phyloP scores from a whole-genome alignment of 2,888 invertebrate genomes.

The Sthenelais limicola region DNA sequence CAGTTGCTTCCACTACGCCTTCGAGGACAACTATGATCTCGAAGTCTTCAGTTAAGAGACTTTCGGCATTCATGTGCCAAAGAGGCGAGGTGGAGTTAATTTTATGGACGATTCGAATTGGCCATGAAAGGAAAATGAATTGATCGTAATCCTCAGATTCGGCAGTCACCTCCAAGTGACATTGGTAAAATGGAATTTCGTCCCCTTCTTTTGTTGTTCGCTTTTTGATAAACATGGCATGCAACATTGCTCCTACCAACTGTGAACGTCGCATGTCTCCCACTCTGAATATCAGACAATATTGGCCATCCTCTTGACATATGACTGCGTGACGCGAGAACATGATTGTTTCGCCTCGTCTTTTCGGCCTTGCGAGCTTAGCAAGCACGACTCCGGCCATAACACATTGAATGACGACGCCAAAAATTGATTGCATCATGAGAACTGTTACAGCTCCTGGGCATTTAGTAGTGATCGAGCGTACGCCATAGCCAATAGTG shows the following conservation, averaged over 20 bases:
- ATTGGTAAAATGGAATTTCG: constrained; percentile 92
- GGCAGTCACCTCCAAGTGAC: constrained; percentile 90
- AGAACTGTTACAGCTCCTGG: constrained; percentile 83
- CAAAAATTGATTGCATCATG: constrained; percentile 91
- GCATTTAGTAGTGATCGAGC: constrained; percentile 49
- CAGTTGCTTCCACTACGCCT: constrained; percentile 50
- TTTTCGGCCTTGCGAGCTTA: constrained; percentile 90
- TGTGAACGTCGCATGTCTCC: constrained; percentile 70
- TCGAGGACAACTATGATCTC: constrained; percentile 52
- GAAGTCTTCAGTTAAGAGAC: constrained; percentile 46
- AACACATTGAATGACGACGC: constrained; percentile 83
- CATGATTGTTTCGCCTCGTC: constrained; percentile 92
- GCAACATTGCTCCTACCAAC: constrained; percentile 85
- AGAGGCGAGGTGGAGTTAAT: constrained; percentile 48
- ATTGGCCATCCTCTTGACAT: constrained; percentile 75
- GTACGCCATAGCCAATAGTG: constrained; percentile 55
- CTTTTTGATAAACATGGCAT: constrained; percentile 93
- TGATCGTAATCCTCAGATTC: constrained; percentile 85
- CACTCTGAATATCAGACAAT: constrained; percentile 71
- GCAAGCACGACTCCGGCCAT: constrained; percentile 87
- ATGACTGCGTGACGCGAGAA: constrained; percentile 93
- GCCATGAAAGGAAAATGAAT: constrained; percentile 97
- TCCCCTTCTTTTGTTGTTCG: constrained; percentile 94
- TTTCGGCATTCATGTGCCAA: constrained; percentile 48
- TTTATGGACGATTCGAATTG: constrained; percentile 85